Evolutionary conservation across 30 jellyfish, hydroid and myxozoan species (phyloP), one percentile per base, ranked within the genome.

Genomic region (Calvadosia cruxmelitensis): DNA sequence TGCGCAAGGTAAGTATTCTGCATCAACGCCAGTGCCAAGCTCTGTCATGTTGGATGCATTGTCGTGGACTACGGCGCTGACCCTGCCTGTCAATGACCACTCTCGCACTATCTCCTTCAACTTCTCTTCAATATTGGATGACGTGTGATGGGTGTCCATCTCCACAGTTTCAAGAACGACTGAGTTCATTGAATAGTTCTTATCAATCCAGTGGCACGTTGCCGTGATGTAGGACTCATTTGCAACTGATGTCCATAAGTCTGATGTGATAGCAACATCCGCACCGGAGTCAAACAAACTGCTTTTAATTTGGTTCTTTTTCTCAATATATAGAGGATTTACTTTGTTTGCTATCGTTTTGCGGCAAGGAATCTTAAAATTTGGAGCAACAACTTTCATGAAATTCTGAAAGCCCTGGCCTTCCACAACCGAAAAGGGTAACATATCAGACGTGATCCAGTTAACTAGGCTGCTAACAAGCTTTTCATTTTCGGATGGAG

Each of bases 171-270:
- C 89, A 32, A 68, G 62, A 31, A 77, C 89, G 1, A 68, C 77
- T 34, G 82, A 27, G 35, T 42, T 34, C 78, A 61, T 69, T 57
- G 61, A 53, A 78, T 73, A 78, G 3, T 63, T 71, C 70, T 69
- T 70, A 29, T 65, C 49, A 31, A 78, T 69, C 68, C 27, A 78
- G 12, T 78, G 92, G 30, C 32, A 71, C 10, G 82, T 68, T n/a
- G 69, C 92, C 10, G 92, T 69, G 2, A 78, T 74, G 68, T 78
- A 70, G 3, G 82, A 78, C 31, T 78, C 72, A 29, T 68, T 69
- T n/a, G 80, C 74, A 2, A 66, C 24, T 10, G 88, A 77, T 32
- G 88, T 77, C 80, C 79, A 77, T 20, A 75, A 74, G 53, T 76
- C 86, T 49, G 86, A 51, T 29, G 80, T 77, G 57, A 77, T 66